Percentiles rank a stretch among this genome's conserved stretches.
phyloP scores from a whole-genome alignment of 2,888 invertebrate genomes.

The Cryptus armator region DNA sequence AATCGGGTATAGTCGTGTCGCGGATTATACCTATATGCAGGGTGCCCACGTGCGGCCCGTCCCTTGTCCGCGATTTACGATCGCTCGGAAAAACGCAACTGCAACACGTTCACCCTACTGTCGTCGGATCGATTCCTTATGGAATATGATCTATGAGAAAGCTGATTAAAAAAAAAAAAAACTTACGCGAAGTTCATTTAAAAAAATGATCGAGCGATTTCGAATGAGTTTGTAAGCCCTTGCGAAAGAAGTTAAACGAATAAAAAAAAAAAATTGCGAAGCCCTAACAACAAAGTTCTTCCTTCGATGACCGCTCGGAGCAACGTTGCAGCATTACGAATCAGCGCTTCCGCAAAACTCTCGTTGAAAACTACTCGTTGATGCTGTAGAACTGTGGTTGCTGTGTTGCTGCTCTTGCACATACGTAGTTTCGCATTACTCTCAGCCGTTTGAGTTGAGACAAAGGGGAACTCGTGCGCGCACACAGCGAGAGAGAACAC shows the following conservation, averaged over 20 bases:
- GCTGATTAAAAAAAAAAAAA: background rate
- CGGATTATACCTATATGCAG: background rate
- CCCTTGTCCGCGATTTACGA: background rate
- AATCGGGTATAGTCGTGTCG: background rate
- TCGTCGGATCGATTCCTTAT: background rate
- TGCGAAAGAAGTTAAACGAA: background rate
- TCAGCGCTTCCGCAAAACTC: background rate
- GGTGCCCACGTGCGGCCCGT: constrained; percentile 20
- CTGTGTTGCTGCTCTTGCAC: constrained; percentile 15
- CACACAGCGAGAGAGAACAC: background rate
- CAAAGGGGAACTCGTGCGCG: constrained; percentile 44
- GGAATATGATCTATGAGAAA: constrained; percentile 3
- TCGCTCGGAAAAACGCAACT: constrained; percentile 25
- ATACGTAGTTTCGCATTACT: constrained; percentile 53
- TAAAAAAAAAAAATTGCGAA: background rate
- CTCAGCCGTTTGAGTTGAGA: constrained; percentile 67
- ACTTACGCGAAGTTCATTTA: background rate
- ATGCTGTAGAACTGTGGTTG: constrained; percentile 2
- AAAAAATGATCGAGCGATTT: background rate
- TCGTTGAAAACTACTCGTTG: constrained; percentile 3
- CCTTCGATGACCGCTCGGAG: background rate
- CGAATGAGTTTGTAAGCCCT: background rate
- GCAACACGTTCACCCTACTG: constrained; percentile 5
- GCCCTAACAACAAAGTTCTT: no score
- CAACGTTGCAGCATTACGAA: background rate